Conservation (phyloP, 2,113 vertebrate genomes). For the Rattus norvegicus region GRCr8 NC_086020.1:77868501-77869000, state of each 20-base stretch:
- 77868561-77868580: too few species aligned
- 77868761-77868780: neutral
- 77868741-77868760: neutral
- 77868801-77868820: neutral
- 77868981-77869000: neutral
- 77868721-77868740: neutral
- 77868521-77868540: too few species aligned
- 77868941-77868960: neutral
- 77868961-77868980: neutral
- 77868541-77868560: too few species aligned
- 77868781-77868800: neutral
- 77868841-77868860: neutral
- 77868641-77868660: too few species aligned
- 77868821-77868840: neutral
- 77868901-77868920: neutral
- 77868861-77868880: neutral
- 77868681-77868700: too few species aligned
- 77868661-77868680: too few species aligned
- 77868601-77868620: too few species aligned
- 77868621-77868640: too few species aligned
- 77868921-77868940: too few species aligned
- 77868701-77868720: too few species aligned
- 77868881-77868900: neutral
- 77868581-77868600: too few species aligned
- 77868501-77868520: too few species aligned